A percentile compares a stretch with the other conserved stretches of the same genome.
These are phyloP conservation scores for Limosa lapponica DNA, from an alignment of 2,797 vertebrate species.

Conservation along the genomic window DNA sequence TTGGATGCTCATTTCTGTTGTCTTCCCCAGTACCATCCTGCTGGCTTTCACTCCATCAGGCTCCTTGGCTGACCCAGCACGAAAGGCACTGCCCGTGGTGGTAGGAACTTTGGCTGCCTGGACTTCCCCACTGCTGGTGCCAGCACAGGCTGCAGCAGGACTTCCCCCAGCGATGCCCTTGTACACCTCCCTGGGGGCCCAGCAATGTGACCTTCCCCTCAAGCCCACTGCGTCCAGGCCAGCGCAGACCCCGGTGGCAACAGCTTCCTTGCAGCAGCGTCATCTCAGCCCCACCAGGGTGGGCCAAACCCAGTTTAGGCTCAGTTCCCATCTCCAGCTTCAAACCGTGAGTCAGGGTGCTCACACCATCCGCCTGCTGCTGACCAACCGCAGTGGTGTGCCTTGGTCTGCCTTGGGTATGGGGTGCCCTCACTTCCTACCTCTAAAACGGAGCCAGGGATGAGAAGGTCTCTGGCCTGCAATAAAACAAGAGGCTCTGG, in stretches of 20 bases:
- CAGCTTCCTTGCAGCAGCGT: not conserved
- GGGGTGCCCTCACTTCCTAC: not conserved
- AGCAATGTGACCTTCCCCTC: not conserved
- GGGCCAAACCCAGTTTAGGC: not conserved
- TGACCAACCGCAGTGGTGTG: fast-evolving
- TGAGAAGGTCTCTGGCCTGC: not conserved
- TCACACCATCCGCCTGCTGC: fast-evolving
- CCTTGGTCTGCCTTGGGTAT: not conserved
- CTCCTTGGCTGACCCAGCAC: not conserved
- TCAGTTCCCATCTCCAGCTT: not conserved
- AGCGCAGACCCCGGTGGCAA: fast-evolving
- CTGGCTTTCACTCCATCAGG: not conserved
- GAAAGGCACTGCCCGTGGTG: fast-evolving
- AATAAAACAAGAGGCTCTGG: not conserved
- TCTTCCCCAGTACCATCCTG: not conserved
- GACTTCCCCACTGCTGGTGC: not conserved
- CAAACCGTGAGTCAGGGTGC: not conserved
- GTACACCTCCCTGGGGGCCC: fast-evolving
- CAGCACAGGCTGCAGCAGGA: not conserved
- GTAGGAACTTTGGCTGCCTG: not conserved
- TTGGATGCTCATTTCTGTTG: not conserved
- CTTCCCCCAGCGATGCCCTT: not conserved
- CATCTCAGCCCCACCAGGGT: fast-evolving
- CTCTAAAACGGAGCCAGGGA: not conserved
- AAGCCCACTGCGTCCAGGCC: fast-evolving